phyloP scores from a whole-genome alignment of 2,797 vertebrate genomes.

The Mallotus villosus region DNA sequence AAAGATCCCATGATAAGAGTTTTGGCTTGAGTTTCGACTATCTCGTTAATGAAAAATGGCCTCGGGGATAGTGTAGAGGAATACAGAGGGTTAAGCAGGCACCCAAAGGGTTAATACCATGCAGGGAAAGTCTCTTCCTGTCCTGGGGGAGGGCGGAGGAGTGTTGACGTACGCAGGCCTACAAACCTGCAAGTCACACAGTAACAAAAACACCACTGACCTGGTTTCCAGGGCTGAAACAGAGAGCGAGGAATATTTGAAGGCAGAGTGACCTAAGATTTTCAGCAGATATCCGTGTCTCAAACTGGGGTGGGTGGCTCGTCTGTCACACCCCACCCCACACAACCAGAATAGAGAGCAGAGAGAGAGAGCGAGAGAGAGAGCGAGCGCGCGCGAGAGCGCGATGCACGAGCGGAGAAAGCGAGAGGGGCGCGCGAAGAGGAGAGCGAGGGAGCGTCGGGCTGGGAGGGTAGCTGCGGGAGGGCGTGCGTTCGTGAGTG shows the following conservation, averaged over 20 bases:
- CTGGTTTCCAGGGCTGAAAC: conserved; percentile 60
- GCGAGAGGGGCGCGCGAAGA: too few species aligned
- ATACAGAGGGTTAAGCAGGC: conserved; percentile 40
- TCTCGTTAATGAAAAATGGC: conserved; percentile 11
- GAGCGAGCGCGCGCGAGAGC: too few species aligned
- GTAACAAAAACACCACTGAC: conserved; percentile 75
- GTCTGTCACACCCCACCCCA: background rate
- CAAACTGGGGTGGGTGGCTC: background rate
- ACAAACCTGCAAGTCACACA: conserved; percentile 68
- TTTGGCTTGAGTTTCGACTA: conserved; percentile 21
- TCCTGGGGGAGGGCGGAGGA: conserved; percentile 72
- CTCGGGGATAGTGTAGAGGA: background rate
- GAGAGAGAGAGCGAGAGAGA: too few species aligned
- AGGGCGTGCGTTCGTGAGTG: too few species aligned
- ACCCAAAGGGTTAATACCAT: conserved; percentile 71
- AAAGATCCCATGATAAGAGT: conserved; percentile 39
- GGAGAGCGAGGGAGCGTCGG: too few species aligned
- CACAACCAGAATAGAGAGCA: too few species aligned
- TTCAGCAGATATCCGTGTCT: conserved; percentile 22
- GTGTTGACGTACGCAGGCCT: conserved; percentile 66
- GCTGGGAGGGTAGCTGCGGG: too few species aligned
- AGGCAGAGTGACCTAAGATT: conserved; percentile 19
- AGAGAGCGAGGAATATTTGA: conserved; percentile 28
- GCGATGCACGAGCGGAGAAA: too few species aligned
- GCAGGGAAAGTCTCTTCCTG: conserved; percentile 72